Conservation (phyloP, 1,140 invertebrate species). For the Doryteuthis pealeii region DNA sequence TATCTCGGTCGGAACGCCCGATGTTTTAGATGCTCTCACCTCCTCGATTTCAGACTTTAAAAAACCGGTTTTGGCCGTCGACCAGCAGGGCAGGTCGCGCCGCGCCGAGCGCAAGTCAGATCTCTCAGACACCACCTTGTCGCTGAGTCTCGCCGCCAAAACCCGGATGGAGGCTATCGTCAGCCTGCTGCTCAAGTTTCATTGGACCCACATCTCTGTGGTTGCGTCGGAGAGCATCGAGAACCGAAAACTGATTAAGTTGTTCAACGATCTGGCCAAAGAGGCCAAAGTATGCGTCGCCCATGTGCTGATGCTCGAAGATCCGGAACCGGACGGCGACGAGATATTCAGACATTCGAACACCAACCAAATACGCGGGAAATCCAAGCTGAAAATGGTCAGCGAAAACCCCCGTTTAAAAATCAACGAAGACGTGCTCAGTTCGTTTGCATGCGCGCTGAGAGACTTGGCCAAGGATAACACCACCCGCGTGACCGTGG, state of each 20-base stretch:
- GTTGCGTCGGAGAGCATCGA: slow-evolving; percentile 16
- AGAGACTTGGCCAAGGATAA: not conserved
- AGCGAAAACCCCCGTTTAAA: slow-evolving; percentile 7
- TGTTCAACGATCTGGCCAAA: slow-evolving; percentile 22
- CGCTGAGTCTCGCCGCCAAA: slow-evolving; percentile 10
- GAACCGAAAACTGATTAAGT: slow-evolving; percentile 10
- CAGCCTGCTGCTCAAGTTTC: slow-evolving; percentile 12
- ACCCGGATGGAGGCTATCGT: slow-evolving; percentile 18
- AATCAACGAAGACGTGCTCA: not conserved
- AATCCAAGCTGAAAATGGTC: not conserved
- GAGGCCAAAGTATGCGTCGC: slow-evolving; percentile 28
- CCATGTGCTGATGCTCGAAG: not conserved
- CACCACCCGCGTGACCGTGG: slow-evolving; percentile 24
- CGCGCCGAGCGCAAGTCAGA: not conserved
- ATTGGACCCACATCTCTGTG: slow-evolving; percentile 24
- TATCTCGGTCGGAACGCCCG: slow-evolving; percentile 17
- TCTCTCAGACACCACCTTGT: slow-evolving; percentile 8
- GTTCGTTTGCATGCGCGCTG: not conserved
- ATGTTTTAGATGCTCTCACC: not conserved
- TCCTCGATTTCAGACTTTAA: not conserved
- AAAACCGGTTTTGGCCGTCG: slow-evolving; percentile 15
- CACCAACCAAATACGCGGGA: not conserved
- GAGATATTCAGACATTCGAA: not conserved
- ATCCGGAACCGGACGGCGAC: not conserved
- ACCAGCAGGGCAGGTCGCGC: not conserved